Evolutionary conservation across 2,797 vertebrate species (phyloP).

Genomic region (Ambastaia sidthimunki): DNA sequence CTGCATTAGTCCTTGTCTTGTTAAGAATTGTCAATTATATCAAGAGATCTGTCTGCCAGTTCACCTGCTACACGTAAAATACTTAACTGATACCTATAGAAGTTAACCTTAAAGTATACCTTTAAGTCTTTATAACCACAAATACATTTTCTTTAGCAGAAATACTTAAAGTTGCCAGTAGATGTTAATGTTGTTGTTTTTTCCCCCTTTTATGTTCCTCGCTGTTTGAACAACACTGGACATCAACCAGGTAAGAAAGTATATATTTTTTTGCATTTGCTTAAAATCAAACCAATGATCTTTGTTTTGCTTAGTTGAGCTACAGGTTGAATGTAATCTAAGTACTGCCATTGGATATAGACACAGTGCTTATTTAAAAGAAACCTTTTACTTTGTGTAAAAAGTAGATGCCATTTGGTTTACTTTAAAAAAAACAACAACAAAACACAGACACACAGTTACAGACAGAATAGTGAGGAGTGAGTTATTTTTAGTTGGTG

Average conservation of each 20-base stretch:
- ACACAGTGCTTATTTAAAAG: too few relatives aligned
- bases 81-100: conserved; percentile 8
- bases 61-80: conserved; percentile 19
- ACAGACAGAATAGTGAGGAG: background rate
- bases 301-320: too few relatives aligned
- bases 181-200: conserved; percentile 23
- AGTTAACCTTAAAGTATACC: too few relatives aligned
- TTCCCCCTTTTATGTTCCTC: conserved; percentile 27
- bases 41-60: conserved; percentile 13
- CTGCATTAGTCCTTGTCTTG: conserved; percentile 17
- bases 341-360: too few relatives aligned
- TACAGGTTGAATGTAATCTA: too few relatives aligned
- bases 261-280: too few relatives aligned
- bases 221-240: conserved; percentile 41
- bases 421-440: too few relatives aligned
- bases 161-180: background rate
- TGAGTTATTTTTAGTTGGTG: too few relatives aligned
- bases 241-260: conserved; percentile 54
- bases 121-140: conserved; percentile 9
- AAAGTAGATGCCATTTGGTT: too few relatives aligned
- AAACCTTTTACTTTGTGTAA: too few relatives aligned
- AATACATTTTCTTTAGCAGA: background rate
- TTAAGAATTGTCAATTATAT: conserved; percentile 27
- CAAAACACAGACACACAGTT: too few relatives aligned
- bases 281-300: too few relatives aligned